These are phyloP conservation scores for Chiloscyllium plagiosum DNA, from an alignment of 2,113 vertebrate species.

Conservation along the genomic window DNA sequence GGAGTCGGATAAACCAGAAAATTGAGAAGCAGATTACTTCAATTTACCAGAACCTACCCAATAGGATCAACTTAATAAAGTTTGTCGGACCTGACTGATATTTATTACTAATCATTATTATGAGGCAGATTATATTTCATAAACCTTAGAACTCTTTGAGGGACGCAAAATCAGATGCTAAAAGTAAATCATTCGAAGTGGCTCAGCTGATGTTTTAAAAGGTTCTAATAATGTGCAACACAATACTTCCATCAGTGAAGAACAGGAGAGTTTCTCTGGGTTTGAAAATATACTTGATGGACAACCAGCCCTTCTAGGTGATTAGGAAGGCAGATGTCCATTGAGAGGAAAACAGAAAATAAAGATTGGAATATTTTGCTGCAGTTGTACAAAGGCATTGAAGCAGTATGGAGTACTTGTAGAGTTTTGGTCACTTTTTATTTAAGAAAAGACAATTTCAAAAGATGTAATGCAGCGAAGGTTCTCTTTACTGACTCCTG, in stretches of 20 bases:
- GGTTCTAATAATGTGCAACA: background rate
- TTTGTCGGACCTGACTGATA: background rate
- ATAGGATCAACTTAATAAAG: background rate
- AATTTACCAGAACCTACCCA: background rate
- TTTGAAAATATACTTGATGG: background rate
- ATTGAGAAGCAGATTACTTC: background rate
- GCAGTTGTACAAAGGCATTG: too few species aligned
- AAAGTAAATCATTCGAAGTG: background rate
- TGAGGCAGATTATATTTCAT: background rate
- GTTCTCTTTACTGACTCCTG: too few species aligned
- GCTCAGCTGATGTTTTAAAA: background rate
- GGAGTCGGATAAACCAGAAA: background rate
- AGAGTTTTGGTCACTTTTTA: too few species aligned
- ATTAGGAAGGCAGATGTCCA: too few species aligned
- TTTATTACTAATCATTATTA: background rate
- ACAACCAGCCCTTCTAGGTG: background rate
- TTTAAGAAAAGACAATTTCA: too few species aligned
- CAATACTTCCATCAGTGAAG: background rate
- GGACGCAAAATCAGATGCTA: background rate
- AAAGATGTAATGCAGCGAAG: too few species aligned
- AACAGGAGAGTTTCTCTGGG: background rate
- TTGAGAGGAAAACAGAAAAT: too few species aligned
- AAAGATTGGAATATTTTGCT: too few species aligned
- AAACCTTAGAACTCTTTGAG: background rate
- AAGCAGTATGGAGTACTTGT: too few species aligned